Conservation (phyloP, 2,113 vertebrate species). For the Campylomormyrus tamandua region DNA sequence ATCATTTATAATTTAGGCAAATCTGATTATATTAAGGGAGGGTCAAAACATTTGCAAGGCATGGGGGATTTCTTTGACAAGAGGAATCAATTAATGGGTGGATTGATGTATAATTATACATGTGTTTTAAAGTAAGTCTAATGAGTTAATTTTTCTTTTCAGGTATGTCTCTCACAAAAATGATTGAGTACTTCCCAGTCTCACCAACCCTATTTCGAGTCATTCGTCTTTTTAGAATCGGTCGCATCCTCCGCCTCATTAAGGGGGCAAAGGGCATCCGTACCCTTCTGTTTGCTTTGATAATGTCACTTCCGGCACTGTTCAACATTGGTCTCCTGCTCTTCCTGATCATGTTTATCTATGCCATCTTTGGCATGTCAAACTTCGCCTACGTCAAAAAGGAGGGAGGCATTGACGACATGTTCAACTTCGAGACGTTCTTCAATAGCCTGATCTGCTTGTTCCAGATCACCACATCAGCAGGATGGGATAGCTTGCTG, state of each 20-base stretch:
- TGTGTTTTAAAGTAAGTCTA: background rate
- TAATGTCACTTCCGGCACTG: slow-evolving; percentile 95
- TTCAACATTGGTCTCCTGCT: slow-evolving; percentile 94
- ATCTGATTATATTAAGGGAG: background rate
- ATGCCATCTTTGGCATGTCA: slow-evolving; percentile 94
- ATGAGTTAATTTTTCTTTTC: slow-evolving; percentile 19
- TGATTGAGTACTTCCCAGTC: slow-evolving; percentile 33
- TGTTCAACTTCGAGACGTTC: slow-evolving; percentile 95
- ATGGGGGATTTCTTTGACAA: background rate
- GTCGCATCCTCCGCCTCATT: slow-evolving; percentile 89
- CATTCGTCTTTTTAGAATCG: slow-evolving; percentile 85
- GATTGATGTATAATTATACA: background rate
- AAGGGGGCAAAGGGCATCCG: slow-evolving; percentile 95
- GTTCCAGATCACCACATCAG: slow-evolving; percentile 92
- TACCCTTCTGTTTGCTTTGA: slow-evolving; percentile 88
- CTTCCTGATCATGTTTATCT: slow-evolving; percentile 96
- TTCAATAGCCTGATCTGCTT: slow-evolving; percentile 95
- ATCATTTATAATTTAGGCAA: background rate
- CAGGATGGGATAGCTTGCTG: slow-evolving; percentile 76
- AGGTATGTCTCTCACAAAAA: slow-evolving; percentile 82
- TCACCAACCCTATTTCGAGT: slow-evolving; percentile 91
- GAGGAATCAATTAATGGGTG: background rate
- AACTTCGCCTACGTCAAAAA: slow-evolving; percentile 90
- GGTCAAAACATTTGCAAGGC: background rate
- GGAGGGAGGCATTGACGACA: slow-evolving; percentile 83